Conservation (phyloP, 2,113 vertebrate species). For the Xerus inauris region DNA sequence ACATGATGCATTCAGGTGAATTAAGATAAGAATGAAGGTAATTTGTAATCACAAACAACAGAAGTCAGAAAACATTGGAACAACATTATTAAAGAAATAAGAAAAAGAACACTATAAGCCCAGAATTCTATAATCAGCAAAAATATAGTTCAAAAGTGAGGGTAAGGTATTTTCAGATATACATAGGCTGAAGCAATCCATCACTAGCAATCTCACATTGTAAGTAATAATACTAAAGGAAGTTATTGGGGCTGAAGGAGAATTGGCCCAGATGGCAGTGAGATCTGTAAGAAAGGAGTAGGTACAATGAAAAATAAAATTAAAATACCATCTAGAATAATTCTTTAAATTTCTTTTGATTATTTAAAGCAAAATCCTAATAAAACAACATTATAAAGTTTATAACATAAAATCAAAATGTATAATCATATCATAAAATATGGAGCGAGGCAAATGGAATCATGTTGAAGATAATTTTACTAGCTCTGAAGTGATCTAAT, state of each 20-base stretch:
- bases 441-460: background rate
- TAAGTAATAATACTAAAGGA: background rate
- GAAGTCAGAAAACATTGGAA: background rate
- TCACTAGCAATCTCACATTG: background rate
- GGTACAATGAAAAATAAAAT: background rate
- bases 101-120: background rate
- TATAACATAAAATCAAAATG: background rate
- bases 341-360: no score
- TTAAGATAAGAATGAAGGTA: background rate
- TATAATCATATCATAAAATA: background rate
- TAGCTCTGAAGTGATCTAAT: background rate
- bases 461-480: background rate
- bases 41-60: background rate
- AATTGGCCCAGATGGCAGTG: background rate
- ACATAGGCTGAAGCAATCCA: background rate
- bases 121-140: no score
- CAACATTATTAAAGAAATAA: background rate
- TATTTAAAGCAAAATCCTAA: background rate
- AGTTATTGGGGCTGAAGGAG: background rate
- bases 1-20: background rate
- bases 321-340: background rate
- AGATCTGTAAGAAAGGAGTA: background rate
- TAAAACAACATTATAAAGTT: background rate
- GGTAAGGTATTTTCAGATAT: background rate
- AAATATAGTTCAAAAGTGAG: background rate